Evolutionary conservation across 2,113 vertebrate species (phyloP), one percentile per base, ranked within the genome.

Genomic region (Tachycineta bicolor): DNA sequence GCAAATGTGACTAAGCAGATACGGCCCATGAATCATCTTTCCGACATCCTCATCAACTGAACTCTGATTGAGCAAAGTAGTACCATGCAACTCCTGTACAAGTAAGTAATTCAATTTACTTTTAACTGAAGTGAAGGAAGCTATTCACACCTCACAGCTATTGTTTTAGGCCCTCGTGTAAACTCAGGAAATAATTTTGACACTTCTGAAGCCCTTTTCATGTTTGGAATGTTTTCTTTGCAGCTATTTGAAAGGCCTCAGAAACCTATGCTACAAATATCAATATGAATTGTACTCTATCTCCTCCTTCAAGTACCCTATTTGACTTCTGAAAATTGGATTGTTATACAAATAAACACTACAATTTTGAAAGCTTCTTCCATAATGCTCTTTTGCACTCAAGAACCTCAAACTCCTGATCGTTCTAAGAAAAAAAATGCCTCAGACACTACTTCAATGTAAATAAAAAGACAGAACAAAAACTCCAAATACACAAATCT

Each of bases 161-260:
- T 96, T 97, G 95, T 96, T 97, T 94, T 92, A 71, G 44, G 60
- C 69, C 68, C 69, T 89, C 58, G 6, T 89, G 60, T 71, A 87
- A 94, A 94, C 65, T 92, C 95, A 94, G 94, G 95, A 95, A 97
- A 97, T 89, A 70, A 94, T 94, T 96, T 94, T 81, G 94, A 94
- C 96, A 93, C 89, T 95, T 95, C 80, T 95, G 56, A 88, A 92
- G 64, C 65, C 87, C 39, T 83, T 95, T 92, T 70, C 55, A 63
- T 60, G 64, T 81, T 93, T 65, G 56, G 34, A 95, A 96, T 95
- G 83, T 75, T 96, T 95, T 97, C 86, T 92, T 93, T 95, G 52
- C 73, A 90, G 53, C 18, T 77, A 43, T 83, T 41, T 86, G 43
- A 92, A 96, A 88, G 75, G 68, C 50, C 71, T 94, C 44, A 87